These are phyloP conservation scores for Oxyscelio sp. DNA, from an alignment of 2,888 invertebrate species.

Conservation along the genomic window DNA sequence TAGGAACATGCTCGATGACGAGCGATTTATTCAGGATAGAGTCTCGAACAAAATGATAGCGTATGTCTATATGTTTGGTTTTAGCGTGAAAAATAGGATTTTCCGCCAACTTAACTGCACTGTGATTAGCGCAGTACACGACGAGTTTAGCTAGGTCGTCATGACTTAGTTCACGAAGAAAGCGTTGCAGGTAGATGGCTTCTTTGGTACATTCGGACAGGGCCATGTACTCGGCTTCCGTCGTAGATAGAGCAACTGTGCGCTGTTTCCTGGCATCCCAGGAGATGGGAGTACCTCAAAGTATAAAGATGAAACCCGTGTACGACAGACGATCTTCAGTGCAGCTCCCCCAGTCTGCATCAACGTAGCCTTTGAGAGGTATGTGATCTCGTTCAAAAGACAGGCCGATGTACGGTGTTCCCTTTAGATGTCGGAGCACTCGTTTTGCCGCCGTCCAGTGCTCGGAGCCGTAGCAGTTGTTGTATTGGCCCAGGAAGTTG, in stretches of 20 bases:
- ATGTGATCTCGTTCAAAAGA: neutral
- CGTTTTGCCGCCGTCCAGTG: no score
- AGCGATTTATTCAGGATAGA: neutral
- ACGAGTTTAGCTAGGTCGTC: conserved; percentile 8
- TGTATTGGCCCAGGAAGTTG: conserved; percentile 36
- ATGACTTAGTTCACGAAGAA: conserved; percentile 23
- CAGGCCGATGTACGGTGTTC: conserved; percentile 17
- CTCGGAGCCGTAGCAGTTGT: neutral
- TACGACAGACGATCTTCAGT: conserved; percentile 15
- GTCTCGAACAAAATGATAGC: no score
- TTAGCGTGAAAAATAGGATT: conserved; percentile 40
- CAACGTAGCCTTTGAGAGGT: conserved; percentile 24
- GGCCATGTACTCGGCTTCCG: neutral
- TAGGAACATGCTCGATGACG: neutral
- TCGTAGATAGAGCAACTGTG: neutral
- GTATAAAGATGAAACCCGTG: conserved; percentile 28
- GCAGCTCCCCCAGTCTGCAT: conserved; percentile 38
- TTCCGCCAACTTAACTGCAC: conserved; percentile 26
- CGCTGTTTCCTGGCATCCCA: conserved; percentile 35
- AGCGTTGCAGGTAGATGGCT: conserved; percentile 11
- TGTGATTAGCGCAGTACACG: conserved; percentile 31
- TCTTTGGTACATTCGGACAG: conserved; percentile 34
- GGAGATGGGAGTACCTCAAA: conserved; percentile 16
- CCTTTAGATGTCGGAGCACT: conserved; percentile 35
- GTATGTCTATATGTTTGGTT: conserved; percentile 36